phyloP scores from a whole-genome alignment of 2,797 vertebrate genomes.

The Galago senegalensis region DNA sequence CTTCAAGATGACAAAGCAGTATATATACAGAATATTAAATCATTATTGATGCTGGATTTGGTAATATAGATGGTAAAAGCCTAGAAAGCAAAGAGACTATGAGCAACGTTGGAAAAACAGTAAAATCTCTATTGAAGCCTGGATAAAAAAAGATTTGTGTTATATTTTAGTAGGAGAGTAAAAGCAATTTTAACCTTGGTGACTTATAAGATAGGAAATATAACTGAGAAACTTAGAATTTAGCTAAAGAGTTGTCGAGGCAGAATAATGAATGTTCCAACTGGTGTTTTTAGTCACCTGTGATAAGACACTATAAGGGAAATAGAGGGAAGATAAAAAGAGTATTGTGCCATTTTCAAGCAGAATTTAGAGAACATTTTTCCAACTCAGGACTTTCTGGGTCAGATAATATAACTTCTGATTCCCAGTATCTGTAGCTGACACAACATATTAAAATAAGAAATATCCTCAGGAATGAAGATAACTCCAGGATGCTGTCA shows the following conservation, averaged over 20 bases:
- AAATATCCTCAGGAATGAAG: background rate
- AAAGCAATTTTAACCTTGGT: background rate
- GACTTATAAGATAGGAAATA: conserved; percentile 8
- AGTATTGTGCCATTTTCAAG: background rate
- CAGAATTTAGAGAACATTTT: conserved; percentile 32
- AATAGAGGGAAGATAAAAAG: background rate
- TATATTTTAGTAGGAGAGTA: background rate
- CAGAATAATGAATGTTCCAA: background rate
- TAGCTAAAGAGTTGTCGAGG: background rate
- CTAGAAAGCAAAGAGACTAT: background rate
- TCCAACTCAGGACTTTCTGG: background rate
- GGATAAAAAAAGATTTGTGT: background rate
- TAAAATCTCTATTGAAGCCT: background rate
- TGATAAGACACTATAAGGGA: background rate
- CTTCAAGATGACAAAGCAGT: background rate
- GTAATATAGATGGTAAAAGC: background rate
- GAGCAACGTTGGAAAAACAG: background rate
- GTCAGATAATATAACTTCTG: conserved; percentile 17
- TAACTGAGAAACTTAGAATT: conserved; percentile 14
- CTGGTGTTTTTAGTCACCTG: background rate
- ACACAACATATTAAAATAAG: conserved; percentile 49
- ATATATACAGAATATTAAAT: background rate
- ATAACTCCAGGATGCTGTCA: background rate
- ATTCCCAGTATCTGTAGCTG: background rate
- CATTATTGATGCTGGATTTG: background rate